A percentile compares a stretch with the other conserved stretches of the same genome.
Evolutionary conservation across 1,140 invertebrate genomes (phyloP).

Genomic region (Pseudomyrmex gracilis): DNA sequence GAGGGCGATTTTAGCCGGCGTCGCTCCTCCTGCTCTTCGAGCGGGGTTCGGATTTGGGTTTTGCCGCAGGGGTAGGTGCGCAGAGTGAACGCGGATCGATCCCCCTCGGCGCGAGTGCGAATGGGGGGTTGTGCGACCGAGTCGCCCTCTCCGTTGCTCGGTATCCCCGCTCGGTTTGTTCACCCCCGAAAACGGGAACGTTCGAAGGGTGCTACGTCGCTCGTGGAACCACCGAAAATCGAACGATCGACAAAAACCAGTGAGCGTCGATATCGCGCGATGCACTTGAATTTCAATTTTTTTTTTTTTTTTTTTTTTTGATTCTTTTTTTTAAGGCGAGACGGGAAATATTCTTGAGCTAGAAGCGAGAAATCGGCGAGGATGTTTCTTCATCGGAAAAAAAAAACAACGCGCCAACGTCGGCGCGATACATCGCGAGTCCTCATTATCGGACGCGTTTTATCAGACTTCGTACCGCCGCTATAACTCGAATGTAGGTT

Average conservation of each 20-base stretch:
- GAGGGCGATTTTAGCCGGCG: slow-evolving; percentile 43
- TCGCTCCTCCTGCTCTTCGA: slow-evolving; percentile 61
- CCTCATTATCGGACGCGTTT: slow-evolving; percentile 57
- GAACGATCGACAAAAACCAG: slow-evolving; percentile 5
- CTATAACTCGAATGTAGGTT: slow-evolving; percentile 62
- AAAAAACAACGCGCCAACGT: slow-evolving; percentile 2
- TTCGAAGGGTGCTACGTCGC: slow-evolving; percentile 39
- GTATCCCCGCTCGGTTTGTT: slow-evolving; percentile 65
- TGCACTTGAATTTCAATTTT: background rate
- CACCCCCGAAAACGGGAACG: slow-evolving; percentile 74
- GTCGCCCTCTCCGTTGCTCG: slow-evolving; percentile 71
- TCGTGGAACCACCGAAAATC: slow-evolving; percentile 38
- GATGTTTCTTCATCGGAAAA: background rate
- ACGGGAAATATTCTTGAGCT: background rate
- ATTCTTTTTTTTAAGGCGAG: background rate
- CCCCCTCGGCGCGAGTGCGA: slow-evolving; percentile 73
- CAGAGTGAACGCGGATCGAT: slow-evolving; percentile 78
- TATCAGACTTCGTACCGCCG: slow-evolving; percentile 53
- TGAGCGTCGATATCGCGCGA: background rate
- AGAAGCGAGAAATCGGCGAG: slow-evolving; percentile 5
- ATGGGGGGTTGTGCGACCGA: slow-evolving; percentile 71
- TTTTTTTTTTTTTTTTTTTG: background rate
- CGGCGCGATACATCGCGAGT: slow-evolving; percentile 13
- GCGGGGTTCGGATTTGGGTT: slow-evolving; percentile 72
- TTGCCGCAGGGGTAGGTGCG: slow-evolving; percentile 64